phyloP scores from a whole-genome alignment of 92 coral and sea anemone species.

The Pocillopora meandrina region DNA sequence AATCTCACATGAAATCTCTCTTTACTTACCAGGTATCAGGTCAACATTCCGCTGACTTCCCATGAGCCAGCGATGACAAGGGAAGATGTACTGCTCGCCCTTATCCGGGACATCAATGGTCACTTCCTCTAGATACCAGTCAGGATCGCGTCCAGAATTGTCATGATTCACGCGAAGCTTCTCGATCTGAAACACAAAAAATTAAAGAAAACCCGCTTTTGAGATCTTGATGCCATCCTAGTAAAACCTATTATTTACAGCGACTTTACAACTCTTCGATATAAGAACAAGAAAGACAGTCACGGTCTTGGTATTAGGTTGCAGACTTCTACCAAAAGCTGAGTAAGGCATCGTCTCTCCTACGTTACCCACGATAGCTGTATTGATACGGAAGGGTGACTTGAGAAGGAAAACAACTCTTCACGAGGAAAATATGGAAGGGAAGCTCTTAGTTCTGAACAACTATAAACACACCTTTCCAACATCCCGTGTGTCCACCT shows the following conservation, averaged over 20 bases:
- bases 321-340: too few relatives aligned
- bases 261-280: too few relatives aligned
- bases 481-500: constrained; percentile 73
- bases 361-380: too few relatives aligned
- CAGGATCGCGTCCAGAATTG: constrained; percentile 73
- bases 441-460: neutral
- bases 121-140: constrained; percentile 85
- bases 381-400: too few relatives aligned
- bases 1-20: neutral
- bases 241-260: neutral
- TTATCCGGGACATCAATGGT: constrained; percentile 71
- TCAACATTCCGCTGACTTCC: constrained; percentile 69
- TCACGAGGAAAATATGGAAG: neutral
- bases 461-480: constrained; percentile 58
- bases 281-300: too few relatives aligned
- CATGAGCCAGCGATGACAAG: constrained; percentile 81
- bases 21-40: constrained; percentile 57
- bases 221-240: neutral
- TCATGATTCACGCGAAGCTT: constrained; percentile 75
- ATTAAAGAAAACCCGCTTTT: neutral
- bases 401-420: too few relatives aligned
- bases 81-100: constrained; percentile 76
- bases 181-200: constrained; percentile 47
- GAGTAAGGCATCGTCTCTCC: too few relatives aligned
- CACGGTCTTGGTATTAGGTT: too few relatives aligned